Base-by-base conservation (phyloP, 2,113 vertebrate species). In the Syngnathus floridae region DNA sequence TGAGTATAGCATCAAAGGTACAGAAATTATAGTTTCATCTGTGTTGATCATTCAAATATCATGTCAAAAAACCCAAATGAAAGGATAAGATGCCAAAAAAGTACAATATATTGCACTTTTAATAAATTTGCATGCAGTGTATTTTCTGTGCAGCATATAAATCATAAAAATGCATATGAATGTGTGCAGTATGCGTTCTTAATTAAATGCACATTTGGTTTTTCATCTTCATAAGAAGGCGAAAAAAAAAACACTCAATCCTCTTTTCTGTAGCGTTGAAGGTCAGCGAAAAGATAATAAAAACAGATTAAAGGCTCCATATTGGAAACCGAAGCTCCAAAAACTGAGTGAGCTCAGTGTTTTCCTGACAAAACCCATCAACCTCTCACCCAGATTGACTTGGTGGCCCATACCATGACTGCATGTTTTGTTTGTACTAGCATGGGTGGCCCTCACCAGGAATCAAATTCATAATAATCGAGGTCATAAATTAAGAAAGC, bases 221-320 rank as follows among this genome's bases (percentile, higher is more conserved):
- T 21, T 21, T 22, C n/a, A 5, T 22, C 9, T 21, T 52, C 17
- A 51, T 51, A 51, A 52, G n/a, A 51, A 21, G 49, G 49, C 1
- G 1, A 3, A 31, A 31, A 9, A 9, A 21, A 9, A 52, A 52
- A 52, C 3, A 17, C n/a, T 9, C 49, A 21, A 11, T 77, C 78
- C 35, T 65, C 35, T 58, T 5, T 69, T 45, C 52, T 56, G 26
- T 66, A 67, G 55, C 56, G 70, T 46, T n/a, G 19, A 62, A 56
- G 35, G 49, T 75, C 67, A 71, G 68, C 14, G 55, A 76, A 66
- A 65, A 57, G 43, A 81, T 49, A 38, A 65, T 68, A 87, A 85
- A 88, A 89, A 83, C 77, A 87, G 82, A 89, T 75, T 64, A 76
- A 81, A 70, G 79, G 67, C 55, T 85, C 82, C 45, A 66, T 61